Evolutionary conservation across 1,140 invertebrate genomes (phyloP), one percentile per base, ranked within the genome.

Genomic region (Oncopeltus fasciatus): DNA sequence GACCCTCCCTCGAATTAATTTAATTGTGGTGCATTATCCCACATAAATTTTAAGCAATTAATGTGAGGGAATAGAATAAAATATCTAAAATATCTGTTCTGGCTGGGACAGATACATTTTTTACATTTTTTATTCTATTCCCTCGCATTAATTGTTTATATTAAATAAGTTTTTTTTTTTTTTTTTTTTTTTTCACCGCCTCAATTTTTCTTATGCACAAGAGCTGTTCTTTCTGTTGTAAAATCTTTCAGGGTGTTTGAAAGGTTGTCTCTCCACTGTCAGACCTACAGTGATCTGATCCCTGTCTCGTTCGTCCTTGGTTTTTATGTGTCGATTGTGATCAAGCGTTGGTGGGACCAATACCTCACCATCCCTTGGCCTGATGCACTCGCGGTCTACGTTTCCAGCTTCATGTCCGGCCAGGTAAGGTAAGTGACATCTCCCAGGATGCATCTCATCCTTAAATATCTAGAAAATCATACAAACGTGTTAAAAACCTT

Each of bases 281-380:
- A 68, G 58, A 59, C 59, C 3, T 68, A 70, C 31, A 63, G 64
- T 18, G 64, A 68, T 46, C 57, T 68, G 47, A 67, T 67, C 58
- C 80, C 72, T 65, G 69, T 81, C 51, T 88, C 87, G 16, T 91
- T 92, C 72, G 88, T 94, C 18, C 77, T 93, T 49, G 90, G 90
- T 56, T 97, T 92, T 75, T 81, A 80, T 67, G 75, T 80, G 4
- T 74, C 75, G 5, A 69, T 79, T 49, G 74, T 80, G 18, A 72
- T 79, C 4, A 74, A 74, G 20, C 61, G 78, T 63, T 80, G 77
- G 77, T 80, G 77, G 77, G 70, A 73, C 46, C 75, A 78, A 60
- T 78, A 72, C 62, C 51, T 72, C 67, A 51, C 74, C 70, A 72
- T 74, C 27, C 76, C 75, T 18, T 74, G 73, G 72, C 74, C 74